Base-by-base conservation (phyloP, 2,113 vertebrate genomes). In the Camelus bactrianus region DNA sequence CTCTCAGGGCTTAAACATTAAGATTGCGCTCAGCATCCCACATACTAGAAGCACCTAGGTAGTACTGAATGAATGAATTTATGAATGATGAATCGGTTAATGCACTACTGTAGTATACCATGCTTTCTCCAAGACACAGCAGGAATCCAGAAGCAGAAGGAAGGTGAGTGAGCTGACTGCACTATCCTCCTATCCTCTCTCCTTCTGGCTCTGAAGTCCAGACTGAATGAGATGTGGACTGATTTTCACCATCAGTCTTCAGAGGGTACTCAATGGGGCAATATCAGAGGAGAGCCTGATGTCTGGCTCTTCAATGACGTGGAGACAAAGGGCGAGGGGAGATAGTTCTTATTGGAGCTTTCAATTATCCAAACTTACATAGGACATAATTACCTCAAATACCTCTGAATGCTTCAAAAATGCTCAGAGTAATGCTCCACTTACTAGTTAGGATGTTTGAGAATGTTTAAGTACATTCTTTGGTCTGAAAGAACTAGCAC, bases 401-500 rank as follows among this genome's bases (percentile, higher is more conserved):
- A 46, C 35, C 69, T 79, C 50, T 32, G 26, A 70, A 58, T 56
- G 28, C 28, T 92, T 86, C 48, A 54, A 70, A 79, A 83, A 52
- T 85, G 65, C 87, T 93, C 28, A 88, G 20, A 84, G 46, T 20
- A 54, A 19, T 26, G 60, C 65, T 89, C 64, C 28, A 19, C 26
- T 64, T 60, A 38, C 3, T 84, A 70, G 3, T 42, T 48, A 60
- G 26, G 16, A 83, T 83, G 10, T 32, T 62, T 42, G 52, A 56
- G n/a, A 56, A 96, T 48, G 16, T 56, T 72, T 77, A 35, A 62
- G 38, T 15, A 83, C 14, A 73, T 38, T 91, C 56, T 90, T 79
- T 62, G 67, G 22, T 84, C 46, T 91, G 32, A 81, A 97, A 91
- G 80, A 88, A 93, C 35, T 58, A 82, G 4, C 30, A 42, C 56